Base-by-base conservation (phyloP, 2,797 vertebrate genomes). In the Falco novaeseelandiae region DNA sequence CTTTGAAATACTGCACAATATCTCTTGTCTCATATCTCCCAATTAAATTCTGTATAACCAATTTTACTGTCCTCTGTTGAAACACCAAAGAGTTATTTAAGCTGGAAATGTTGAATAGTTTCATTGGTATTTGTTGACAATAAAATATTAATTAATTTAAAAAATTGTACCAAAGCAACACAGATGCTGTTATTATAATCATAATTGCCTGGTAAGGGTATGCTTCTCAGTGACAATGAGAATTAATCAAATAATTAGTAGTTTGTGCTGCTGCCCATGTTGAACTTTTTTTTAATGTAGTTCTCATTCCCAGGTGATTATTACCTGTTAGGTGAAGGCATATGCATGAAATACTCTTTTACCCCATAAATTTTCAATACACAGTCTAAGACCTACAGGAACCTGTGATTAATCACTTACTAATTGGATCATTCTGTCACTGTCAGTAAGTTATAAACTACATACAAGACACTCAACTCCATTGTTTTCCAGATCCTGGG, bases 181-280 rank as follows among this genome's bases (percentile, higher is more conserved):
- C 59, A 90, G 66, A 66, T 49, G 36, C 44, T 93, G 34, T 38
- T 34, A 65, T 55, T 95, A 59, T 93, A 96, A 97, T 97, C 93
- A 97, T 76, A 48, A 78, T 72, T 97, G 44, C 76, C 82, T 97
- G 72, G 58, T 78, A 96, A 93, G 72, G 11, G 27, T 73, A 16
- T 34, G 20, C 57, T 95, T 92, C 59, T 84, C 55, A 96, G 42
- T 97, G 97, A 97, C 95, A 96, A 72, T 30, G 69, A 85, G 67
- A 96, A 97, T 97, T 97, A 96, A 94, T 90, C 95, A 96, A 96
- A 71, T 91, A 92, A 97, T 96, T 96, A 97, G 55, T 74, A 46
- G 69, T 92, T 92, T 72, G 83, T 38, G 18, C 36, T 94, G 69
- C 54, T 91, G 74, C 30, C 70, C 59, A 30, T 52, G 55, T 36